A percentile compares a stretch with the other conserved stretches of the same genome.
These are phyloP conservation scores for Phyto melanocephala DNA, from an alignment of 2,888 invertebrate genomes.

Conservation along the genomic window DNA sequence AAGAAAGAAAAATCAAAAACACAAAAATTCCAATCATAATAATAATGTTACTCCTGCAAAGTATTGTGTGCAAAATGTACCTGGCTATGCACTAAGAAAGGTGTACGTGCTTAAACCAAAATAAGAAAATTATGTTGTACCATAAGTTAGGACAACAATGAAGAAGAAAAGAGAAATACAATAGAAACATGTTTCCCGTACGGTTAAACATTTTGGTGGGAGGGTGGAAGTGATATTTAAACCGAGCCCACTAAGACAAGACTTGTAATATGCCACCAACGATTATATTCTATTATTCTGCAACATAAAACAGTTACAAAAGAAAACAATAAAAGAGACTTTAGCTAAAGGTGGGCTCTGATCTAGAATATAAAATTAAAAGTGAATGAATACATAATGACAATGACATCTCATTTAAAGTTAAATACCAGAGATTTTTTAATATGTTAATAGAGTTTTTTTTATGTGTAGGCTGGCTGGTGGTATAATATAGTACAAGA, in stretches of 20 bases:
- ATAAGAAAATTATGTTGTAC: conserved; percentile 15
- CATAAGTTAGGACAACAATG: not conserved
- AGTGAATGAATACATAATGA: conserved; percentile 31
- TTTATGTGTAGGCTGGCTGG: not conserved
- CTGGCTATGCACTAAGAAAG: not conserved
- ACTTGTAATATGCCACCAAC: conserved; percentile 8
- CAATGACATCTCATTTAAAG: conserved; percentile 16
- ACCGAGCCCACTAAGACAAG: not conserved
- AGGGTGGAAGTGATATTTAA: not conserved
- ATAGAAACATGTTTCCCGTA: not conserved
- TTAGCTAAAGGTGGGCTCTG: not conserved
- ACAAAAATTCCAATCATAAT: not conserved
- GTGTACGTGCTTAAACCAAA: conserved; percentile 27
- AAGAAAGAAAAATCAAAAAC: not conserved
- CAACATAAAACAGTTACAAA: not conserved
- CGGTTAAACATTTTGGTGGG: not conserved
- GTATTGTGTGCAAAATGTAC: not conserved
- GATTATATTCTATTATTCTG: conserved; percentile 20
- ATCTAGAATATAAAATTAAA: conserved; percentile 5
- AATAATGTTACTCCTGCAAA: not conserved
- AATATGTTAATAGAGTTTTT: not conserved
- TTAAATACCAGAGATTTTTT: not conserved
- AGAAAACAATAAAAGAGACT: not conserved
- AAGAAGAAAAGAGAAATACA: too few species aligned
- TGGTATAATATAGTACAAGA: not conserved